Evolutionary conservation across 2,797 vertebrate species (phyloP).

Genomic region (Zenarchopterus dispar): DNA sequence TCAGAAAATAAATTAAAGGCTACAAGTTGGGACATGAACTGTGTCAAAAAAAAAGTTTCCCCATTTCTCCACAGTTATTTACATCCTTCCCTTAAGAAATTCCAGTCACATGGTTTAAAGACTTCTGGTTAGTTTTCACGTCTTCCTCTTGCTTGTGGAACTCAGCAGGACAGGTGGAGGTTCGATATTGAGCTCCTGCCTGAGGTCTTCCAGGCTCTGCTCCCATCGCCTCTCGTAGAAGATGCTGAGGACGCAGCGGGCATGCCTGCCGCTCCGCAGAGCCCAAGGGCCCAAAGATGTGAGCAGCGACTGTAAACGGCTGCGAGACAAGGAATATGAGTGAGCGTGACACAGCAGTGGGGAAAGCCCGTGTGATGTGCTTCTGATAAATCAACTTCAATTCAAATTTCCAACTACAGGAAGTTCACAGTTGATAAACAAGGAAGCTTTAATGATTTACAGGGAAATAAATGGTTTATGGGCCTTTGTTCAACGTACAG

Average conservation of each 20-base stretch:
- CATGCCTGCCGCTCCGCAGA: slow-evolving; percentile 77
- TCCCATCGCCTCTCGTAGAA: slow-evolving; percentile 96
- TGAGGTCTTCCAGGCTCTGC: slow-evolving; percentile 86
- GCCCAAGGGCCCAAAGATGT: slow-evolving; percentile 91
- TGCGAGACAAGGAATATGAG: slow-evolving; percentile 48
- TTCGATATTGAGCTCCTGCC: slow-evolving; percentile 89
- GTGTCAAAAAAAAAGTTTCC: slow-evolving; percentile 10
- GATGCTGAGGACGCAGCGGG: slow-evolving; percentile 87
- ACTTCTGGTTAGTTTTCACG: slow-evolving; percentile 3
- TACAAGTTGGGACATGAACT: slow-evolving; percentile 3
- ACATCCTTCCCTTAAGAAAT: neutral
- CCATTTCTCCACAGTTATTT: neutral
- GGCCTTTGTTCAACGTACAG: neutral
- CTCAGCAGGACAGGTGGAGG: slow-evolving; percentile 62
- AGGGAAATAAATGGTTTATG: neutral
- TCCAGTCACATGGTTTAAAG: neutral
- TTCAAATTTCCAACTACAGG: neutral
- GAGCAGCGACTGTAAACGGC: slow-evolving; percentile 82
- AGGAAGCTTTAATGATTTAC: slow-evolving; percentile 29
- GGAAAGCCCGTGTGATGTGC: neutral
- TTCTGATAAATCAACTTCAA: neutral
- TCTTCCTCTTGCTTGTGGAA: slow-evolving; percentile 20
- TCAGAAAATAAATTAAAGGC: neutral
- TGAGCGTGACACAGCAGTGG: neutral
- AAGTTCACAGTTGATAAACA: slow-evolving; percentile 12